A percentile compares a stretch with the other conserved stretches of the same genome.
These are phyloP conservation scores for Lagodon rhomboides DNA, from an alignment of 2,797 vertebrate genomes.

Conservation along the genomic window DNA sequence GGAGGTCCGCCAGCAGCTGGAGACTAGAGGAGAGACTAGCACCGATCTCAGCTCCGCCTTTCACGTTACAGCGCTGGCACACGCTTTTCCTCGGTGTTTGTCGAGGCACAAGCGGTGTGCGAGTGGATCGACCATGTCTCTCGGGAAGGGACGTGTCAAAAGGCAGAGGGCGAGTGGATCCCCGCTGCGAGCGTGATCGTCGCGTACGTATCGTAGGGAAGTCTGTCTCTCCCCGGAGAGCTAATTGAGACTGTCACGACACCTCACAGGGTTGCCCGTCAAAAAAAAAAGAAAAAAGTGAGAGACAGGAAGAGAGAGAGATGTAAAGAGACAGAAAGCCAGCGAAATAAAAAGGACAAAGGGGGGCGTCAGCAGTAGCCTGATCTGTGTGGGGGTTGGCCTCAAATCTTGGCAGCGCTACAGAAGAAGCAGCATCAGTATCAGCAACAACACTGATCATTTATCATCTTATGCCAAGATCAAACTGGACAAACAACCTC, in stretches of 20 bases:
- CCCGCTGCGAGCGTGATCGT: constrained; percentile 63
- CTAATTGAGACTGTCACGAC: constrained; percentile 62
- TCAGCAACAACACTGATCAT: constrained; percentile 67
- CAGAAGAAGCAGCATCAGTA: constrained; percentile 60
- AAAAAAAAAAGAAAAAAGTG: constrained; percentile 23
- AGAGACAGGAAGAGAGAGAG: constrained; percentile 8
- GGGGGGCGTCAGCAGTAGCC: constrained; percentile 30
- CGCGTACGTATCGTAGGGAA: constrained; percentile 45
- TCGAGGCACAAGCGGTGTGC: constrained; percentile 40
- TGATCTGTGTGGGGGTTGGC: constrained; percentile 57
- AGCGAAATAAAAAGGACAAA: constrained; percentile 38
- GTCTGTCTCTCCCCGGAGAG: constrained; percentile 52
- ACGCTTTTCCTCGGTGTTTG: constrained; percentile 27
- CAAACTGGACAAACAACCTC: constrained; percentile 78
- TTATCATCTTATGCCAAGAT: constrained; percentile 74
- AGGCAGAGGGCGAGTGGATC: constrained; percentile 59
- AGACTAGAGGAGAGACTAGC: constrained; percentile 16
- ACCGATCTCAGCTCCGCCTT: constrained; percentile 47
- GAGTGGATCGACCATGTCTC: constrained; percentile 47
- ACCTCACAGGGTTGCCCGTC: constrained; percentile 46
- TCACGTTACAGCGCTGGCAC: constrained; percentile 27
- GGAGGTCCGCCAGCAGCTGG: constrained; percentile 50
- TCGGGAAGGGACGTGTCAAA: constrained; percentile 62
- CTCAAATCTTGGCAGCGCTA: constrained; percentile 57
- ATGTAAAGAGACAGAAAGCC: constrained; percentile 43